Percentiles rank a stretch among this genome's conserved stretches.
Evolutionary conservation across 2,113 vertebrate species (phyloP).

Genomic region (Xenus cinereus): DNA sequence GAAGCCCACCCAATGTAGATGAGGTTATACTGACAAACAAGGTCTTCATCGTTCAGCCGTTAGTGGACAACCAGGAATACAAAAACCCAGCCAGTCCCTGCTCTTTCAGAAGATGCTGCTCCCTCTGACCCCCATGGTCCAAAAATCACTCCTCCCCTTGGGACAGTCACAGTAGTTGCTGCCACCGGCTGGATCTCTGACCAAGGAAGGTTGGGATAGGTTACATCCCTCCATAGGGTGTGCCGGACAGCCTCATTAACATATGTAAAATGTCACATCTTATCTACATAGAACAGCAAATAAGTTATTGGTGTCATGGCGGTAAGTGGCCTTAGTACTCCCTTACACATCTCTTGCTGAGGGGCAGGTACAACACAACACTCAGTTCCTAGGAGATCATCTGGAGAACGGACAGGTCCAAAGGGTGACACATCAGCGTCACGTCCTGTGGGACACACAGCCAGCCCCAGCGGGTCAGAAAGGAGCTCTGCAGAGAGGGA

Average conservation of each 20-base stretch:
- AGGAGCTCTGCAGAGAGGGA: no score
- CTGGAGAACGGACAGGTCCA: not conserved
- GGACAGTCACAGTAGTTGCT: not conserved
- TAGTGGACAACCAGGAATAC: not conserved
- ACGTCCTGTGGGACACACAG: not conserved
- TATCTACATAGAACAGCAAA: not conserved
- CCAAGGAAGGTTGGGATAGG: not conserved
- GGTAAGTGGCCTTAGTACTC: not conserved
- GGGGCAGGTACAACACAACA: not conserved
- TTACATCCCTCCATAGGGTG: not conserved
- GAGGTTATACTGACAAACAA: not conserved
- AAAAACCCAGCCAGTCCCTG: not conserved
- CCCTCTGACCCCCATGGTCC: fast-evolving
- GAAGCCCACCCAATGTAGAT: fast-evolving
- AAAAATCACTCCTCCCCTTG: not conserved
- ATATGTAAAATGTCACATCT: not conserved
- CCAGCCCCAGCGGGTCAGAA: not conserved
- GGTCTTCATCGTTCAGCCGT: fast-evolving
- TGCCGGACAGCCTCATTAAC: fast-evolving
- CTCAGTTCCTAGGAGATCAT: not conserved
- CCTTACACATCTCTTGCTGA: not conserved
- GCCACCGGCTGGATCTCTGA: not conserved
- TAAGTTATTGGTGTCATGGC: fast-evolving
- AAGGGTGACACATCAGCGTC: not conserved
- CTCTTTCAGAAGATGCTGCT: not conserved